These are phyloP conservation scores for Cydia splendana DNA, from an alignment of 1,140 invertebrate genomes.

Conservation along the genomic window DNA sequence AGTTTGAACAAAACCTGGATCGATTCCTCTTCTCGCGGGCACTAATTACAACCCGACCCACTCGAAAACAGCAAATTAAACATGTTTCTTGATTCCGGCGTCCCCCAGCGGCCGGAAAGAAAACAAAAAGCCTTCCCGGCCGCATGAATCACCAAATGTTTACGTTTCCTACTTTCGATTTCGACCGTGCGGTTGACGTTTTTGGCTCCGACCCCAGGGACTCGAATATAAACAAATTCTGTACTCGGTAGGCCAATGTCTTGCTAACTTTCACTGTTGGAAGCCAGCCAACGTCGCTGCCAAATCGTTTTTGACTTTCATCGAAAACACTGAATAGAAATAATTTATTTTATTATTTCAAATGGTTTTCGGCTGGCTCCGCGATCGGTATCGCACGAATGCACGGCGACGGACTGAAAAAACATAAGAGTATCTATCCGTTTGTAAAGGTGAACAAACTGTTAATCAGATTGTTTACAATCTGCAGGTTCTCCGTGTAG, in stretches of 20 bases:
- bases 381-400: slow-evolving; percentile 7
- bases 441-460: slow-evolving; percentile 14
- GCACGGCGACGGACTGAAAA: neutral
- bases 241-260: slow-evolving; percentile 63
- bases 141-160: slow-evolving; percentile 52
- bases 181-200: slow-evolving; percentile 44
- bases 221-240: slow-evolving; percentile 67
- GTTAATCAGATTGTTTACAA: slow-evolving; percentile 21
- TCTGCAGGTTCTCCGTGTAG: neutral
- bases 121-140: slow-evolving; percentile 35
- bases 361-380: slow-evolving; percentile 34
- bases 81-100: slow-evolving; percentile 20
- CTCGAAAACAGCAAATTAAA: slow-evolving; percentile 30
- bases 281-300: slow-evolving; percentile 54
- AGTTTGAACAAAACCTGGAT: too few species aligned
- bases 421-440: slow-evolving; percentile 1
- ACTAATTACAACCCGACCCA: slow-evolving; percentile 17
- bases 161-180: slow-evolving; percentile 65
- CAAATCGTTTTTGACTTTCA: slow-evolving; percentile 55
- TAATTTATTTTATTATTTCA: slow-evolving; percentile 57
- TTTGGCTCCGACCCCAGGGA: slow-evolving; percentile 43
- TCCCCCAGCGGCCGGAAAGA: slow-evolving; percentile 26
- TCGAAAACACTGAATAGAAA: slow-evolving; percentile 58
- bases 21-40: neutral
- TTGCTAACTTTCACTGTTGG: slow-evolving; percentile 71